Percentiles rank a stretch among this genome's conserved stretches.
Conservation (phyloP, 2,797 vertebrate genomes). For the Bryconaethiops microstoma region DNA sequence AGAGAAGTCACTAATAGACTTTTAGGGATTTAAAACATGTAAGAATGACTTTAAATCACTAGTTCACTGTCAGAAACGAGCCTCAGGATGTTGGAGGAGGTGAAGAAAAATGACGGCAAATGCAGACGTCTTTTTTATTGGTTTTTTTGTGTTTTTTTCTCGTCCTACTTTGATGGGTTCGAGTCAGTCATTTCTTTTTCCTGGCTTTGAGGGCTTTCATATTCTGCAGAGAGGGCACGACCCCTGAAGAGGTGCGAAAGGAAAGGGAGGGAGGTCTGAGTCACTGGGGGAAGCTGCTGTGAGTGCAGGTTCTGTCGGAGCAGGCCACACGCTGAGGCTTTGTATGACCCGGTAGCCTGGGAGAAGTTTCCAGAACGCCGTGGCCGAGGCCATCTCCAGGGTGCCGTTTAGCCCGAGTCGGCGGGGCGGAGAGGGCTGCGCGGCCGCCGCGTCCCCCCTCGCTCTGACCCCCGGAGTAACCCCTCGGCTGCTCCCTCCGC, state of each 20-base stretch:
- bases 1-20: constrained; percentile 45
- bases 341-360: constrained; percentile 67
- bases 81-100: constrained; percentile 55
- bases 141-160: constrained; percentile 11
- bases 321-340: constrained; percentile 62
- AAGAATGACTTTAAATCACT: constrained; percentile 44
- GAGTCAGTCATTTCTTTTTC: constrained; percentile 67
- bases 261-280: constrained; percentile 49
- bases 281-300: background rate
- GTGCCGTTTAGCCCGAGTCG: constrained; percentile 49
- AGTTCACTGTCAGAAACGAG: constrained; percentile 34
- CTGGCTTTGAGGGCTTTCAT: constrained; percentile 68
- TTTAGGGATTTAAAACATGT: constrained; percentile 55
- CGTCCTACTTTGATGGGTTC: constrained; percentile 35
- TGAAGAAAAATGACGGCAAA: background rate
- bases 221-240: constrained; percentile 51
- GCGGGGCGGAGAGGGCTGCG: constrained; percentile 17
- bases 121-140: constrained; percentile 65
- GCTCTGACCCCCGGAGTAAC: constrained; percentile 38
- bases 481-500: constrained; percentile 51
- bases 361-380: constrained; percentile 65
- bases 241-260: constrained; percentile 58
- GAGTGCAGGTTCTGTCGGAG: background rate
- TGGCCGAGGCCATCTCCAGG: constrained; percentile 43
- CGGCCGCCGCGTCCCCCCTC: constrained; percentile 3